Evolutionary conservation across 2,797 vertebrate species (phyloP), one percentile per base, ranked within the genome.

Genomic region (Sebastes kiyomatsui): DNA sequence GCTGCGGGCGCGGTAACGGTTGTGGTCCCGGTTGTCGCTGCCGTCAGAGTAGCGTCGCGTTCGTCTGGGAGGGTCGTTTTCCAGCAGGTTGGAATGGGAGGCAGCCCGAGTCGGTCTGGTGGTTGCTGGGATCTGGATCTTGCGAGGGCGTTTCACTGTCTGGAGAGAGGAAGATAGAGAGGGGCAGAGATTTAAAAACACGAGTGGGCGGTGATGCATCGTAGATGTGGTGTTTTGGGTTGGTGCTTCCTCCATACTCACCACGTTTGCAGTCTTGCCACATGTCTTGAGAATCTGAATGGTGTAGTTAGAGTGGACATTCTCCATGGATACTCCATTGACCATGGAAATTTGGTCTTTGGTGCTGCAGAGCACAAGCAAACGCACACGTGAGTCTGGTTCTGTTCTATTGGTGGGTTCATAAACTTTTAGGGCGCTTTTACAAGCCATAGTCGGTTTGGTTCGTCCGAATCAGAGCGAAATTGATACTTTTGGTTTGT

Each of bases 331-430:
- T 66, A 96, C 94, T 3, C 97, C 98, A 0, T 99, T 99, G 68
- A 99, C 98, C 98, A 99, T 99, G 80, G 97, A 97, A 0, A 99
- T 97, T 7, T 96, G 97, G 92, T 99, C 98, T 81, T 96, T 96
- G 23, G 75, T 96, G 92, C 98, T 99, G 92, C 23, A 74, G 71
- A 86, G 64, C 2, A 68, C 32, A 79, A 74, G 74, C 54, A 80
- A 59, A 72, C 4, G 74, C 61, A 72, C 30, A 25, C 7, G 18
- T 46, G 23, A 58, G 28, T 72, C 35, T 35, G 59, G 27, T n/a
- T 75, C 42, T n/a, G 49, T 38, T 38, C 35, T 38, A 38, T 33
- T 65, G 60, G 72, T 65, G 52, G 7, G 59, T 10, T 60, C 18
- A 60, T 18, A 32, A 27, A 6, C 28, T 5, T 30, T 10, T 46